Evolutionary conservation across 2,797 vertebrate genomes (phyloP).

Genomic region (Harpagifer antarcticus): DNA sequence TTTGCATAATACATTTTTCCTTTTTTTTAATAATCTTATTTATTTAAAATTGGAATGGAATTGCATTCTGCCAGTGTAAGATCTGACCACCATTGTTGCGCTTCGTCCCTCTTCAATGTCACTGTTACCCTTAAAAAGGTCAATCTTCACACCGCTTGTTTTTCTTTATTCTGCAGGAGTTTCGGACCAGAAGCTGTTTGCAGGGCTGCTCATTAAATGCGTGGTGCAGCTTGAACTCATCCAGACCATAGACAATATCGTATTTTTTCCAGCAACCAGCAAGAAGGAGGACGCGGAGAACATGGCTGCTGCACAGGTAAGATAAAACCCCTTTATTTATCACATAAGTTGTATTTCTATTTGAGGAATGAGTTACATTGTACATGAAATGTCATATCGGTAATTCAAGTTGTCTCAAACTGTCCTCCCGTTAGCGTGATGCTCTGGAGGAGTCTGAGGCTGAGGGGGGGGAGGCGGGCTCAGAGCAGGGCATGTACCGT

Average conservation of each 20-base stretch:
- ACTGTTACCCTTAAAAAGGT: background rate
- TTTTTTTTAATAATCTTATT: too few species aligned
- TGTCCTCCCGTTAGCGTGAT: constrained; percentile 85
- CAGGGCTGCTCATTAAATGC: constrained; percentile 96
- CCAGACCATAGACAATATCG: constrained; percentile 98
- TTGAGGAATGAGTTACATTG: background rate
- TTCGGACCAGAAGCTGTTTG: constrained; percentile 95
- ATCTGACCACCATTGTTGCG: background rate
- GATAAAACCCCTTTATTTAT: background rate
- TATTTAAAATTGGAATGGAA: too few species aligned
- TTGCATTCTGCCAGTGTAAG: background rate
- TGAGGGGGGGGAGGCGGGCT: constrained; percentile 74
- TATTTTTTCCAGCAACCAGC: constrained; percentile 96
- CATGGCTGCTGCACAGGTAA: constrained; percentile 96
- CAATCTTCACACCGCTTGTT: background rate
- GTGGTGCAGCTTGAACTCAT: constrained; percentile 97
- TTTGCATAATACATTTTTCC: too few species aligned
- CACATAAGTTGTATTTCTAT: background rate
- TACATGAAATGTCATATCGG: background rate
- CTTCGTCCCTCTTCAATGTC: background rate
- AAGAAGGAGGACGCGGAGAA: constrained; percentile 98
- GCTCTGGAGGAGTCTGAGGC: constrained; percentile 87
- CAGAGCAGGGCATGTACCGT: constrained; percentile 94
- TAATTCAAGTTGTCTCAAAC: background rate
- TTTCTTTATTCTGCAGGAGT: constrained; percentile 68